Percentiles rank a stretch among this genome's conserved stretches.
These are phyloP conservation scores for Macquaria australasica DNA, from an alignment of 2,113 vertebrate species.

Conservation along the genomic window DNA sequence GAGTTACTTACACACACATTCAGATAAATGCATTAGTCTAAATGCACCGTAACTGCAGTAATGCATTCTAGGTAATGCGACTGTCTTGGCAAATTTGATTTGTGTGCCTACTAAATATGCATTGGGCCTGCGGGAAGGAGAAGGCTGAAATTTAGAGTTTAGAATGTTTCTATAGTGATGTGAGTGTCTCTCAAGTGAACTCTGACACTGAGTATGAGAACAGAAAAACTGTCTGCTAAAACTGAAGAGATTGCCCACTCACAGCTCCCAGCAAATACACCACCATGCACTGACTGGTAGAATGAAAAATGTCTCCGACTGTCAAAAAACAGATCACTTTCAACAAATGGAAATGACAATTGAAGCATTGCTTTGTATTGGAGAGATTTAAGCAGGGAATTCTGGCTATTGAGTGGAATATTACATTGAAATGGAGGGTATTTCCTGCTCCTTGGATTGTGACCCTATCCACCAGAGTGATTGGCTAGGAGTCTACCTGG, in stretches of 20 bases:
- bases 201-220: constrained; percentile 45
- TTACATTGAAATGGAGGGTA: constrained; percentile 49
- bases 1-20: neutral
- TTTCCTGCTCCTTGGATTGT: constrained; percentile 54
- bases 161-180: constrained; percentile 32
- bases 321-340: constrained; percentile 37
- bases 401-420: constrained; percentile 48
- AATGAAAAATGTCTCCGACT: constrained; percentile 47
- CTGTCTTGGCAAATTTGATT: constrained; percentile 55
- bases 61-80: constrained; percentile 36
- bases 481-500: constrained; percentile 55
- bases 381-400: constrained; percentile 29
- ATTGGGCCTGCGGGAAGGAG: constrained; percentile 18
- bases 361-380: constrained; percentile 20
- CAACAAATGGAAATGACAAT: constrained; percentile 37
- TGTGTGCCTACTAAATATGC: constrained; percentile 60
- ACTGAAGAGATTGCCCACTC: constrained; percentile 35
- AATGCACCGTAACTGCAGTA: constrained; percentile 38
- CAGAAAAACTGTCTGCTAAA: constrained; percentile 17
- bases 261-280: neutral
- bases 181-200: constrained; percentile 51
- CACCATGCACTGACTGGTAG: constrained; percentile 5
- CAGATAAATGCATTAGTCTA: constrained; percentile 25
- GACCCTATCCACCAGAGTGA: constrained; percentile 42
- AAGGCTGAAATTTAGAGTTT: constrained; percentile 35